Evolutionary conservation across 2,888 invertebrate genomes (phyloP), one percentile per base, ranked within the genome.

Genomic region (Nineta flava): DNA sequence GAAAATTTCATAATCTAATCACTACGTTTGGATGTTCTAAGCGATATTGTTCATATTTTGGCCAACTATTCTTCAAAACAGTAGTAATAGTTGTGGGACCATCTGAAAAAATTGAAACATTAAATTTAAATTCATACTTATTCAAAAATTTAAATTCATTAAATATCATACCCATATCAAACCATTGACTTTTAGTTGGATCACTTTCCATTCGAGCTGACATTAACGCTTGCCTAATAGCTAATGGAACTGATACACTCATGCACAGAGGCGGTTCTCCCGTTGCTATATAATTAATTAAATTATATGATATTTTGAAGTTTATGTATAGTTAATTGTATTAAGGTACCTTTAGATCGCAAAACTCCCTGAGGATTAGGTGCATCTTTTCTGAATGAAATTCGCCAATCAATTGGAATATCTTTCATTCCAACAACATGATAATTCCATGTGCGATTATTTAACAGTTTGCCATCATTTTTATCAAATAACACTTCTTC

Each of bases 371-470:
- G 60, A 1, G 74, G 71, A 62, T 85, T 86, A 9, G 73, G 68
- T 21, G 76, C 72, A 58, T 83, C 79, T 55, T 78, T 75, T 35
- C 77, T 67, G 53, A 87, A 75, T 54, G 78, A 78, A 5, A 87
- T 70, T 53, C 83, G 74, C 56, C 87, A 80, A 62, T 87, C 83
- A 16, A 78, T 73, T 1, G 87, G 86, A 58, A 87, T 84, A 56
- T 87, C 87, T 59, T 83, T 85, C 0, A 77, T 75, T 1, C 83
- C 83, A 0, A 86, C 85, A 2, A 81, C 77, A 57, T 84, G 84
- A 58, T 87, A 87, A 47, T 75, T 83, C 90, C 88, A 91, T 2
- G 88, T 87, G 47, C 85, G 74, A 57, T 81, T 76, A 1, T 87
- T 86, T 7, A 83, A 68, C 3, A 86, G 62, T 55, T 74, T 70